Evolutionary conservation across 2,888 invertebrate species (phyloP), one percentile per base, ranked within the genome.

Genomic region (Phlogophora meticulosa): DNA sequence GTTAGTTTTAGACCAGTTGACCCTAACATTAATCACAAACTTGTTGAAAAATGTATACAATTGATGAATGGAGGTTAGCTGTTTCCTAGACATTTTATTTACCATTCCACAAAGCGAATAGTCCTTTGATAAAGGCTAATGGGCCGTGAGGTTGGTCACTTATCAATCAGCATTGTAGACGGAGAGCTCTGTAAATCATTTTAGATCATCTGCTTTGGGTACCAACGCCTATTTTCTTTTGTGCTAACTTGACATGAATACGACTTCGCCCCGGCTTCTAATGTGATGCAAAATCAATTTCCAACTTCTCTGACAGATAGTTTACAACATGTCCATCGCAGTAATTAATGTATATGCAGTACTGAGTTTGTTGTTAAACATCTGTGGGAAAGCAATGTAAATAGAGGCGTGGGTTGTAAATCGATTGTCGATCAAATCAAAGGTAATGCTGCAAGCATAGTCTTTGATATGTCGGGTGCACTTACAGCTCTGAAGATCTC

Each of bases 401-500:
- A 72, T 78, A 76, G 46, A 45, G n/a, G 51, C 38, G 36, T 49
- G 48, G 56, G 13, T 17, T 53, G 51, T 58, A 55, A 63, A 81
- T 66, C 9, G 22, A 60, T 24, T 67, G 57, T 73, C 45, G 42
- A 43, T 81, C 67, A 58, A 43, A 70, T 57, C 48, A 52, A 62
- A 51, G 63, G 36, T 46, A 40, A 46, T 72, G 22, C 28, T 40
- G 43, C 45, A 53, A 70, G 68, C 32, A 48, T 42, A 78, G 73
- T 63, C 22, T 71, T 78, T 78, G 62, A 64, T n/a, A 68, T 68
- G 20, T 72, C 57, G 62, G 69, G 62, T 75, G 78, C 89, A 84
- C 95, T 95, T 56, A 28, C 91, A 98, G 98, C 98, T 71, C 92
- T 99, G 85, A 97, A 97, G 87, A 96, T 97, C 82, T 94, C 96